These are phyloP conservation scores for Folsomia candida DNA, from an alignment of 2,888 invertebrate genomes.

Conservation along the genomic window DNA sequence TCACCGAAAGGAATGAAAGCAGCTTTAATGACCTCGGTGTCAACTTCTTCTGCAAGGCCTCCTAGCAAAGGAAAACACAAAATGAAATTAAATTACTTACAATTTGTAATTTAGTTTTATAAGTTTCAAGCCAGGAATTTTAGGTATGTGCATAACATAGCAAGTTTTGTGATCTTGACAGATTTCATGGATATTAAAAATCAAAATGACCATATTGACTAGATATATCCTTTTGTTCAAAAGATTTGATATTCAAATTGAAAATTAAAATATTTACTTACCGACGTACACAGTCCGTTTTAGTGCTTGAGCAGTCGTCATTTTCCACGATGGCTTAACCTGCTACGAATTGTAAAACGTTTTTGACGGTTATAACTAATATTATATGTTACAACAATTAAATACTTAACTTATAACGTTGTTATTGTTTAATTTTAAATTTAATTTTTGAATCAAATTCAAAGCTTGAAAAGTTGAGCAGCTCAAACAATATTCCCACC, in stretches of 20 bases:
- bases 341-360: too few relatives aligned
- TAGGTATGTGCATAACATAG: neutral
- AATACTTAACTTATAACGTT: too few relatives aligned
- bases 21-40: constrained; percentile 89
- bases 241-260: neutral
- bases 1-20: constrained; percentile 99
- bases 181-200: neutral
- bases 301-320: constrained; percentile 44
- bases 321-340: neutral
- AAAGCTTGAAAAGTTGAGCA: neutral
- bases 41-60: constrained; percentile 90
- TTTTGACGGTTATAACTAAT: too few relatives aligned
- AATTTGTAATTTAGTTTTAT: neutral
- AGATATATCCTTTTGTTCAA: too few relatives aligned
- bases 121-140: neutral
- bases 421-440: too few relatives aligned
- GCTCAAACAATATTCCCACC: neutral
- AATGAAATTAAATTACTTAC: too few relatives aligned
- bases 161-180: neutral
- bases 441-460: neutral
- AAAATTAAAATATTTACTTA: constrained; percentile 48
- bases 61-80: constrained; percentile 57
- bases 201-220: constrained; percentile 35
- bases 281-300: constrained; percentile 80
- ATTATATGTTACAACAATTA: too few relatives aligned